phyloP scores from a whole-genome alignment of 2,888 invertebrate genomes.

The Drosophila acutilabella region DNA sequence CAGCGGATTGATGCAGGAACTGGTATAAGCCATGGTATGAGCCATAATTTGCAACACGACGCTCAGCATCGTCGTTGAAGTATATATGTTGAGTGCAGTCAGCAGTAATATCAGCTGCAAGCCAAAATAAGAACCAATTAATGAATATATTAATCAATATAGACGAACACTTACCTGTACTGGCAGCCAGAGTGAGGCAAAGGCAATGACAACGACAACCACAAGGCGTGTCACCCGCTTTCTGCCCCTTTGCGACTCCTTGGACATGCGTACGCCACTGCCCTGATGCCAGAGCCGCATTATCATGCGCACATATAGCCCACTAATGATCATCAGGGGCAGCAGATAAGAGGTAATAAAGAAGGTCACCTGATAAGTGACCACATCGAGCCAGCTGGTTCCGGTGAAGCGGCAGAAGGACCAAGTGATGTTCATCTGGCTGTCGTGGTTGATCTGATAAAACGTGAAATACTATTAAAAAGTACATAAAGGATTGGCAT shows the following conservation, averaged over 20 bases:
- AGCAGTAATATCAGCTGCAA: conserved; percentile 91
- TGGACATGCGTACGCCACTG: conserved; percentile 91
- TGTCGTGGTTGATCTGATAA: conserved; percentile 85
- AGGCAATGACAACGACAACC: conserved; percentile 95
- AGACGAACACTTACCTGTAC: conserved; percentile 89
- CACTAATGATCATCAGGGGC: conserved; percentile 93
- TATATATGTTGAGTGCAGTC: conserved; percentile 88
- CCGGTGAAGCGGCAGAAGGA: conserved; percentile 86
- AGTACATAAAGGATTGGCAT: background rate
- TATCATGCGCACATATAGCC: conserved; percentile 95
- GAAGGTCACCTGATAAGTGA: conserved; percentile 89
- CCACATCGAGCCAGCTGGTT: conserved; percentile 85
- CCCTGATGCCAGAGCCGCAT: conserved; percentile 93
- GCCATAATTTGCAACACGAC: conserved; percentile 91
- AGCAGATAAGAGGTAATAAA: conserved; percentile 94
- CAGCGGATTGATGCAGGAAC: conserved; percentile 97
- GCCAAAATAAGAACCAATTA: background rate
- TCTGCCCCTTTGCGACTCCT: conserved; percentile 91
- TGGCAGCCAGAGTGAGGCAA: conserved; percentile 97
- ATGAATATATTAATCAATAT: background rate
- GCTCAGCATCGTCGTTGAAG: conserved; percentile 84
- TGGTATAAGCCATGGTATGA: conserved; percentile 94
- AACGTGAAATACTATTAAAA: background rate
- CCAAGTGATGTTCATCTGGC: conserved; percentile 55
- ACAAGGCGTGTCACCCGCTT: conserved; percentile 96